Conservation (phyloP, 2,797 vertebrate genomes). For the Rhabdophis nuchalis region DNA sequence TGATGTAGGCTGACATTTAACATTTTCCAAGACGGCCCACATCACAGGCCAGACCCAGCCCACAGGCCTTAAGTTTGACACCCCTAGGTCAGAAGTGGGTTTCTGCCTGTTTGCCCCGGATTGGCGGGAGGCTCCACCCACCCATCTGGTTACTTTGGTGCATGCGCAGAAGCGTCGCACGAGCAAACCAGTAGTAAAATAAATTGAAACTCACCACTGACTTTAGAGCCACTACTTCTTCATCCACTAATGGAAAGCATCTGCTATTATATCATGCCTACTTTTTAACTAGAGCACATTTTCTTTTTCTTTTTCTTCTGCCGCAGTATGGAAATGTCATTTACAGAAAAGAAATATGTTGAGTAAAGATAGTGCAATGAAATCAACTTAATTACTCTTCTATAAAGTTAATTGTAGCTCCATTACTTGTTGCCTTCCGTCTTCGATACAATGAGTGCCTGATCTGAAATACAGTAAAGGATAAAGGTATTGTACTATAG, state of each 20-base stretch:
- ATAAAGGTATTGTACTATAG: slow-evolving; percentile 23
- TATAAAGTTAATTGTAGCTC: slow-evolving; percentile 43
- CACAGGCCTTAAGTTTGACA: too few relatives aligned
- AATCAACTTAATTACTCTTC: slow-evolving; percentile 38
- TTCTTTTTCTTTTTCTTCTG: not conserved
- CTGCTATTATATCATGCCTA: not conserved
- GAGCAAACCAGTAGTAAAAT: too few relatives aligned
- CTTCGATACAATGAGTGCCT: slow-evolving; percentile 43
- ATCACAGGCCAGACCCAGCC: too few relatives aligned
- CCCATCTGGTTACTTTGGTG: too few relatives aligned
- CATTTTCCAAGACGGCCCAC: too few relatives aligned
- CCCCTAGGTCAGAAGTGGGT: not conserved
- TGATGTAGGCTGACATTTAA: too few relatives aligned
- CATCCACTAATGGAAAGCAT: not conserved
- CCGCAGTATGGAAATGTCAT: slow-evolving; percentile 20
- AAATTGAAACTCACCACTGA: too few relatives aligned
- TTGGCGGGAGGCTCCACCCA: too few relatives aligned
- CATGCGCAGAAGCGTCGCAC: too few relatives aligned
- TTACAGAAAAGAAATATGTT: slow-evolving; percentile 40
- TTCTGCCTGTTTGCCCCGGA: too few relatives aligned
- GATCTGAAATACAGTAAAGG: slow-evolving; percentile 28
- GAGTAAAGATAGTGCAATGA: slow-evolving; percentile 27
- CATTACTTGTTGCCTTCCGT: slow-evolving; percentile 33
- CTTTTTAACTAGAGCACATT: not conserved
- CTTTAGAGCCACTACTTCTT: not conserved